Evolutionary conservation across 2,113 vertebrate species (phyloP).

Genomic region (Odontophorus gujanensis): DNA sequence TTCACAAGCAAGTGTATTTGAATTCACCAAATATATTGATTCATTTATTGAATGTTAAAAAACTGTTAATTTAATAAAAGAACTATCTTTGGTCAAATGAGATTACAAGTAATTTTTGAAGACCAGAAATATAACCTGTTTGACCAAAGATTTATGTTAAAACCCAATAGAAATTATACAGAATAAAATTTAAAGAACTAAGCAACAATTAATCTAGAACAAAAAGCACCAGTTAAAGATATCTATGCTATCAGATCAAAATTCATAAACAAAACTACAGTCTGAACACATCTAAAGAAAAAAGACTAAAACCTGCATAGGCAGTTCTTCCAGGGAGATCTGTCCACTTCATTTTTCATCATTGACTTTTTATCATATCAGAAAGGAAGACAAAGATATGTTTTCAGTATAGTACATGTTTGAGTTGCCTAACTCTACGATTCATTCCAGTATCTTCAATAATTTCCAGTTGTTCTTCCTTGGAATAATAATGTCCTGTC

Average conservation of each 20-base stretch:
- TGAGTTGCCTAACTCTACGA: background rate
- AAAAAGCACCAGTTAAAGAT: background rate
- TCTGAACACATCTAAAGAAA: background rate
- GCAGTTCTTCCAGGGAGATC: background rate
- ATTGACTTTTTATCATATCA: background rate
- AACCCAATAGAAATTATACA: background rate
- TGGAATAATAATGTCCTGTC: background rate
- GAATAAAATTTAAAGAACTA: background rate
- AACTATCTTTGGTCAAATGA: background rate
- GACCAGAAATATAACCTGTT: background rate
- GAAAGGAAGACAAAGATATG: background rate
- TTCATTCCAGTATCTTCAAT: background rate
- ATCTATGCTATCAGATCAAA: background rate
- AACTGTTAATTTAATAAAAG: background rate
- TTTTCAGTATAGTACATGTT: background rate
- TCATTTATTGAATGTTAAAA: background rate
- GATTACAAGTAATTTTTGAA: background rate
- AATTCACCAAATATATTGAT: background rate
- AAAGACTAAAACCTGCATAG: background rate
- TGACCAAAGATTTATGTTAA: background rate
- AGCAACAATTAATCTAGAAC: background rate
- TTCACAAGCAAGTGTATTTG: background rate
- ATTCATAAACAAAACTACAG: background rate
- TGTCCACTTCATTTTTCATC: background rate
- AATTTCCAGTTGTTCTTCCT: background rate